Conservation (phyloP, 2,797 vertebrate genomes). For the Euthynnus affinis region DNA sequence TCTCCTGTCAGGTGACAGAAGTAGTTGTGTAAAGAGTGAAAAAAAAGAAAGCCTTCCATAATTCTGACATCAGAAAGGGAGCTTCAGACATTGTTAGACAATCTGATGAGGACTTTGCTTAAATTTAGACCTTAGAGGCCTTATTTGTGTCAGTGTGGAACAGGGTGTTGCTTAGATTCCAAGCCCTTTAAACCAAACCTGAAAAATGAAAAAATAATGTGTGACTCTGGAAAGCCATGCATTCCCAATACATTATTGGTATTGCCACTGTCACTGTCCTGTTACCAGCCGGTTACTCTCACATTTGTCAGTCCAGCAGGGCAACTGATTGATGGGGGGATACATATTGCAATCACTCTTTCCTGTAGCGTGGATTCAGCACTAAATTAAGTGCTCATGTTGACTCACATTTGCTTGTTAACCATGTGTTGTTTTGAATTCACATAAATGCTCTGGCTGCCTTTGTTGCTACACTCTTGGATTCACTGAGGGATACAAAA, state of each 20-base stretch:
- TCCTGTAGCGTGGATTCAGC: slow-evolving; percentile 2
- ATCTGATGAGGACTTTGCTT: slow-evolving; percentile 4
- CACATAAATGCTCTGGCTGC: background rate
- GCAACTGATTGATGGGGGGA: slow-evolving; percentile 6
- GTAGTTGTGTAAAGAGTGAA: too few species aligned
- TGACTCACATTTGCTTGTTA: slow-evolving; percentile 8
- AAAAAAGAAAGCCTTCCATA: too few species aligned
- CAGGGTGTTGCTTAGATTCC: background rate
- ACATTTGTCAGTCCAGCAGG: background rate
- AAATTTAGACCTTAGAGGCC: slow-evolving; percentile 2
- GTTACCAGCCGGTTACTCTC: slow-evolving; percentile 10
- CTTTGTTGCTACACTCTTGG: background rate
- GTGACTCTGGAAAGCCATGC: too few species aligned
- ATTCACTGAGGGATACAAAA: background rate
- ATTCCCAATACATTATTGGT: background rate
- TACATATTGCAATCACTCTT: slow-evolving; percentile 12
- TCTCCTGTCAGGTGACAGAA: background rate
- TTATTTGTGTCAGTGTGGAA: background rate
- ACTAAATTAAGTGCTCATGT: slow-evolving; percentile 13
- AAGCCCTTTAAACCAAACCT: too few species aligned
- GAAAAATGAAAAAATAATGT: too few species aligned
- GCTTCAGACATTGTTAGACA: background rate
- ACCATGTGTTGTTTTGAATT: background rate
- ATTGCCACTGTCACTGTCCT: background rate
- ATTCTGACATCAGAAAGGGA: too few species aligned